Evolutionary conservation across 2,797 vertebrate species (phyloP).

Genomic region (Discoglossus pictus): DNA sequence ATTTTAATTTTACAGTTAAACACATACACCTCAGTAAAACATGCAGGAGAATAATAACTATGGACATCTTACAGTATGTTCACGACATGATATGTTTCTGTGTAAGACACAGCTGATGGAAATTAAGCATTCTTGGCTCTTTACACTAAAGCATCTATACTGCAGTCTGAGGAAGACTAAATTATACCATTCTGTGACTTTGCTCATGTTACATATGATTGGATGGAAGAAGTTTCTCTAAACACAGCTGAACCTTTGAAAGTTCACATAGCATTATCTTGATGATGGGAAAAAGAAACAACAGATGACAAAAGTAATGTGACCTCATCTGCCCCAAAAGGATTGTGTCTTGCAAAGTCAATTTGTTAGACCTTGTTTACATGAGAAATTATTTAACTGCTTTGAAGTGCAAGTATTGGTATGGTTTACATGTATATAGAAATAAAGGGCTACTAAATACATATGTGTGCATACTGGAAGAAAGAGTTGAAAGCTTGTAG

Average conservation of each 20-base stretch:
- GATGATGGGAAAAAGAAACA: constrained; percentile 22
- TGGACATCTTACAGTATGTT: not conserved
- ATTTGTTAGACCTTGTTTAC: too few relatives aligned
- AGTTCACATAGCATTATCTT: constrained; percentile 27
- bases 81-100: constrained; percentile 23
- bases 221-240: constrained; percentile 40
- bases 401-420: too few relatives aligned
- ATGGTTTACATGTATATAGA: too few relatives aligned
- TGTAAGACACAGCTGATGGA: constrained; percentile 31
- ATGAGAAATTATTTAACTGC: too few relatives aligned
- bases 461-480: too few relatives aligned
- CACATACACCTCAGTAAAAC: too few relatives aligned
- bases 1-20: too few relatives aligned
- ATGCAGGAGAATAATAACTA: not conserved
- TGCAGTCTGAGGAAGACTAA: constrained; percentile 26
- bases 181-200: constrained; percentile 31
- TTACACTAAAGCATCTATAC: constrained; percentile 19
- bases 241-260: constrained; percentile 32
- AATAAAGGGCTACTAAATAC: too few relatives aligned
- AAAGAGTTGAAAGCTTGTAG: too few relatives aligned
- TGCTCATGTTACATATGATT: constrained; percentile 46
- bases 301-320: constrained; percentile 27
- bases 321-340: constrained; percentile 31
- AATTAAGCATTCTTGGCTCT: constrained; percentile 33
- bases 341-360: too few relatives aligned